Base-by-base conservation (phyloP, 2,113 vertebrate genomes). In the Cariama cristata region DNA sequence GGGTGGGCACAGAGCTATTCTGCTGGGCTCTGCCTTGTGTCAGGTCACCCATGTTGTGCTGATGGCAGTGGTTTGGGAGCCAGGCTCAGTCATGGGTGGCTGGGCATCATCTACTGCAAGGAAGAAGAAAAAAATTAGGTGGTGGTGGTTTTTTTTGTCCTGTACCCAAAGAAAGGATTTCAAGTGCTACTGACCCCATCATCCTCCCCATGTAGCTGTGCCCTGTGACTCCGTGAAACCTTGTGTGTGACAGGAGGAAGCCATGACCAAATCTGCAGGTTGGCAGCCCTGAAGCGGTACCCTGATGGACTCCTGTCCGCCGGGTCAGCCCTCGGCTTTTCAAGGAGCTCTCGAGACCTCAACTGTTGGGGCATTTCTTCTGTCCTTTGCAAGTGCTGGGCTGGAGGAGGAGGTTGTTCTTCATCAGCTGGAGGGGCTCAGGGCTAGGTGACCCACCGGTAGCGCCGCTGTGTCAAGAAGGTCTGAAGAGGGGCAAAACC, bases 281-380 rank as follows among this genome's bases (percentile, higher is more conserved):
- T 56, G 75, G 55, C 44, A 40, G 5, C 5, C 5, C 69, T 14
- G 28, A 58, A 35, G 50, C 6, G 42, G 42, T 16, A 11, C 26
- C 49, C 27, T 15, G 53, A 30, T 24, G 35, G 67, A 12, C 16
- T 30, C 14, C 26, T 0, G 0, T 6, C 53, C 0, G 1, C 10
- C 1, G 2, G 49, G 8, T 33, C 50, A 23, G 35, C 40, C 47
- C n/a, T 35, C 49, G 62, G 49, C 32, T 63, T 32, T 21, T 28
- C 23, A 2, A 76, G 63, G 21, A 28, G 23, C 56, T 58, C 30
- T 45, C 0, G 1, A 62, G 63, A 30, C 12, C 11, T 40, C 6
- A 3, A 7, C 22, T 33, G 33, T 9, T 26, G 15, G 72, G 26
- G 35, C 4, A 1, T 49, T 83, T 38, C n/a, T 60, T 33, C 45